Percentiles rank a stretch among this genome's conserved stretches.
phyloP scores from a whole-genome alignment of 2,113 vertebrate species.

The Hydrochoerus hydrochaeris region DNA sequence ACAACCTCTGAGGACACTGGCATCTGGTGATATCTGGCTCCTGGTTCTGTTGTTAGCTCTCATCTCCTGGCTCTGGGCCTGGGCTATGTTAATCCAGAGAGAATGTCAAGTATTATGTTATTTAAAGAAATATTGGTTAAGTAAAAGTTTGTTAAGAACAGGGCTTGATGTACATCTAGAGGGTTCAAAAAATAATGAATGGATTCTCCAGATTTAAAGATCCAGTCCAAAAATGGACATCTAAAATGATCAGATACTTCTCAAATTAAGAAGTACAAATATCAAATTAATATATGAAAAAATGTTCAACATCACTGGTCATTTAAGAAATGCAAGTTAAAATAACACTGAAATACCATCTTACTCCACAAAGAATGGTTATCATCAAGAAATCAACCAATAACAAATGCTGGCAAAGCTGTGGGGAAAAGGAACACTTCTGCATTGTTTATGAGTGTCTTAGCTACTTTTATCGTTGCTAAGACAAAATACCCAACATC shows the following conservation, averaged over 20 bases:
- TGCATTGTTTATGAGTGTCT: not conserved
- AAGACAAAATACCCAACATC: not conserved
- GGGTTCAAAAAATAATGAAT: not conserved
- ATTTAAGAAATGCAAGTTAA: not conserved
- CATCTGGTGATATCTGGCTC: not conserved
- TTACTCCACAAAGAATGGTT: not conserved
- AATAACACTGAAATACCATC: not conserved
- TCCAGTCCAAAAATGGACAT: not conserved
- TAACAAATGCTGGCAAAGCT: not conserved
- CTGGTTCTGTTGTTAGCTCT: not conserved
- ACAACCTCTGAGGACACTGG: not conserved
- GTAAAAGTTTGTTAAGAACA: not conserved
- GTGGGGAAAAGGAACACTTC: not conserved
- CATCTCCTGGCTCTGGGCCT: not conserved
- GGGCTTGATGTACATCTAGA: not conserved
- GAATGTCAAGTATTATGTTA: not conserved
- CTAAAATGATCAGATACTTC: not conserved
- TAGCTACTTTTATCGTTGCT: not conserved
- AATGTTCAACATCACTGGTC: not conserved
- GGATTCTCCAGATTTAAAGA: not conserved
- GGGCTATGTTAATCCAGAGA: not conserved
- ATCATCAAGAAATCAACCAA: not conserved
- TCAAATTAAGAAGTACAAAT: not conserved
- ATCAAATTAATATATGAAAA: not conserved
- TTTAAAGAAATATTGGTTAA: not conserved